Conservation (phyloP, 2,113 vertebrate species). For the Caranx ignobilis region DNA sequence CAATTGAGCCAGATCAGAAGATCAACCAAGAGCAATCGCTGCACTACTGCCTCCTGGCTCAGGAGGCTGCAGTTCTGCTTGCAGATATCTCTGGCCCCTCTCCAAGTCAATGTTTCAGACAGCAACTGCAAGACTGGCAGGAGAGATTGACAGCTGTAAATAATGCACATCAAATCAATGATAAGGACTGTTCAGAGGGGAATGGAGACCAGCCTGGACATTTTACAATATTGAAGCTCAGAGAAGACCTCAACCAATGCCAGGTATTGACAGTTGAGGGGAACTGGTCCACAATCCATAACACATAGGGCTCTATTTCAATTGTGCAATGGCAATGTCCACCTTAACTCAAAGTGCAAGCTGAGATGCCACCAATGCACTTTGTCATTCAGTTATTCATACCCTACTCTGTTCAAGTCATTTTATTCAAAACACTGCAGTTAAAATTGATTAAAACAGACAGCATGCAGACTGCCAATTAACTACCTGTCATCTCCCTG, state of each 20-base stretch:
- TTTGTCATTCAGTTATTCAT: neutral
- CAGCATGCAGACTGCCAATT: neutral
- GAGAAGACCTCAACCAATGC: constrained; percentile 87
- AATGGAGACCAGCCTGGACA: constrained; percentile 76
- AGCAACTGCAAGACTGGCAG: constrained; percentile 87
- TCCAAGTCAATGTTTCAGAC: constrained; percentile 77
- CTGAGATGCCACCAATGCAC: neutral
- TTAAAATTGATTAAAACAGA: neutral
- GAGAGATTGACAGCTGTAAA: constrained; percentile 79
- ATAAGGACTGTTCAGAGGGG: constrained; percentile 42
- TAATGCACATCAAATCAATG: constrained; percentile 57
- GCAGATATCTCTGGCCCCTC: constrained; percentile 77
- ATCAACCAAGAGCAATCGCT: constrained; percentile 77
- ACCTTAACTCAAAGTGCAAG: neutral
- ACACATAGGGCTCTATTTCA: neutral
- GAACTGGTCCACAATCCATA: neutral
- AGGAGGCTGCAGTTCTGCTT: constrained; percentile 86
- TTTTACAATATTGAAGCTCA: constrained; percentile 83
- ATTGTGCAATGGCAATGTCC: neutral
- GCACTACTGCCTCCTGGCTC: constrained; percentile 84
- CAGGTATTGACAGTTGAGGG: constrained; percentile 83
- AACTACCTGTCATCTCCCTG: neutral
- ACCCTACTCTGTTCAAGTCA: neutral
- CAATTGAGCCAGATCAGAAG: constrained; percentile 47
- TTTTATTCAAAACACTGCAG: neutral